Base-by-base conservation (phyloP, 2,888 invertebrate species). In the Erebia epiphron region DNA sequence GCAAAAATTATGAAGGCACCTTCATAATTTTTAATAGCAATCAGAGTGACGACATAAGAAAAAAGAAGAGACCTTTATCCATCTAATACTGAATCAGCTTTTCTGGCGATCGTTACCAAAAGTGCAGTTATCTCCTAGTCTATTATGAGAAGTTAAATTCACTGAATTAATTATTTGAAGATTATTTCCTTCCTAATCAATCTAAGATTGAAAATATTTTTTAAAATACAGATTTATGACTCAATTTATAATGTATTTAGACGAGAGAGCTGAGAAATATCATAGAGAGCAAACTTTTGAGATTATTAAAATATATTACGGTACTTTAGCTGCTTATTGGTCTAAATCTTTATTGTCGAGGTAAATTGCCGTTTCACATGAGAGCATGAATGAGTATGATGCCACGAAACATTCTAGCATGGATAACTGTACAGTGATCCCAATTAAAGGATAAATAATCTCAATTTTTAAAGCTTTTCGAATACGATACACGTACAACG, bases 401-500 rank as follows among this genome's bases (percentile, higher is more conserved):
- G 65, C 73, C 56, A 26, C 50, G 65, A 35, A 21, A 70, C 46
- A 63, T 50, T 54, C 67, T 56, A 61, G 78, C 79, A 79, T 79
- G 78, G 79, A 81, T 77, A 81, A 79, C 82, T 82, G 79, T 76
- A 82, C 76, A 82, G 81, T 82, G 80, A 84, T 85, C 82, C 85
- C 85, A 84, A 87, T 86, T 79, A 86, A 86, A 82, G 83, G 86
- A 90, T 89, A 91, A 90, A 89, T 92, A 93, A 93, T 93, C 92
- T 93, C 92, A 91, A 90, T 85, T 86, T 85, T 92, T 90, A 92
- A 92, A 90, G 90, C 90, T 90, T 88, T 82, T 84, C 79, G 85
- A 89, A 90, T 88, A 90, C 86, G 82, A 85, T 72, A 21, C 82
- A 82, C 81, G 72, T 81, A 78, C 75, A 78, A 75, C 67, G 67